Evolutionary conservation across 1,140 invertebrate genomes (phyloP), one percentile per base, ranked within the genome.

Genomic region (Cydia pomonella): DNA sequence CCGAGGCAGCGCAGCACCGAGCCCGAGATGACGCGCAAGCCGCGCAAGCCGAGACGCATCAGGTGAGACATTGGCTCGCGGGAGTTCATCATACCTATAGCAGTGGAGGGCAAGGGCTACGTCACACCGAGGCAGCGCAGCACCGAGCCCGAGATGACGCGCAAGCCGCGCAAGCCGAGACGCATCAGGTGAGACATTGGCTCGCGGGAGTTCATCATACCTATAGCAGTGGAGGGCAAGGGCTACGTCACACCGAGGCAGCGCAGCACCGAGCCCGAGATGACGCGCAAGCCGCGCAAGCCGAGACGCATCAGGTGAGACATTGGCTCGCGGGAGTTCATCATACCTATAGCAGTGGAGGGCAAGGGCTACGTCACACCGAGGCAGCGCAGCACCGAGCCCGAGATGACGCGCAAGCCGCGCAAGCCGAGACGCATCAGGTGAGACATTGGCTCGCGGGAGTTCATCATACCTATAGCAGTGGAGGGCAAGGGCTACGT

Each of bases 11-110:
- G 95, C 75, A 97, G 96, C 82, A 93, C 96, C 25, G 96, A 97
- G 85, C 96, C 96, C 1, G 95, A 95, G 75, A 94, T 91, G 69
- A 84, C 79, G 73, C 66, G 77, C 71, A 87, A 87, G 53, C 90
- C 93, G 4, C 86, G 92, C 50, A 59, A 59, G 50, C 50, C 18
- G 0, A 18, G 50, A 62, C 91, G 94, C 74, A 92, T 95, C 82
- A 94, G 93, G 94, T 94, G 16, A 16, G 47, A n/a, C 13, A 13
- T 29, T 29, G 29, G 96, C 73, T 97, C 97, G 12, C 93, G 97
- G n/a, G 97, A 98, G 91, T 97, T 97, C 81, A 97, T 98, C 83
- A 98, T 98, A 91, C 97, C 97, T 0, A 98, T 98, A 82, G 96
- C 97, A n/a, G 95, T 98, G 59, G 97, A 98, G 93, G 97, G 97